These are phyloP conservation scores for Plebejus melissa DNA, from an alignment of 2,888 invertebrate species.

Conservation along the genomic window DNA sequence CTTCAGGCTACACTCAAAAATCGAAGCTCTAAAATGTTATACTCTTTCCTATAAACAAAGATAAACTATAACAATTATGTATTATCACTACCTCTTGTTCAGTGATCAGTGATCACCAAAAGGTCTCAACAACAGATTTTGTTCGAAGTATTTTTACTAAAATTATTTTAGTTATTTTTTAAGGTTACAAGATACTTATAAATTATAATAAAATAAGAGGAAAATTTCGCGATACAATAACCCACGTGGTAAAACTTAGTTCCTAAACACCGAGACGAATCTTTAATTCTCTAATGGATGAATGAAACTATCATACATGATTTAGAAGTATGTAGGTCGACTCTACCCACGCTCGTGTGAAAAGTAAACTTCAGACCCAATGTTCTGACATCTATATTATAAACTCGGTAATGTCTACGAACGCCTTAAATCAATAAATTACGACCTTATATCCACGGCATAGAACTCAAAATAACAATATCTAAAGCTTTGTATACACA, in stretches of 20 bases:
- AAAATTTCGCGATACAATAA: background rate
- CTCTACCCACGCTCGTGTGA: conserved; percentile 50
- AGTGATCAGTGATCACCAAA: no score
- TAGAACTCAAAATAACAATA: conserved; percentile 42
- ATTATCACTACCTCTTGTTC: no score
- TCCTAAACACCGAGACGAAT: conserved; percentile 18
- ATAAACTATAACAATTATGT: no score
- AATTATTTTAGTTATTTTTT: no score
- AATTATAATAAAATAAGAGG: background rate
- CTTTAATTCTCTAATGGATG: conserved; percentile 11
- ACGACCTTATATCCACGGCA: conserved; percentile 41
- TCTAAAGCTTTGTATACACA: conserved; percentile 38
- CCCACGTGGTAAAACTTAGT: conserved; percentile 6
- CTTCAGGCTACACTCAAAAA: no score
- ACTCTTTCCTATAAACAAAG: no score
- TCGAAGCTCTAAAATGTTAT: no score
- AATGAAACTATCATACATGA: conserved; percentile 24
- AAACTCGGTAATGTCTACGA: conserved; percentile 32
- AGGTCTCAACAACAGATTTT: no score
- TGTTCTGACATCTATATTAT: conserved; percentile 63
- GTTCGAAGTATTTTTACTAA: no score
- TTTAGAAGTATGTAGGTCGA: conserved; percentile 47
- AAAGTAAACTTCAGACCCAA: conserved; percentile 58
- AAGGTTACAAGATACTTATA: background rate
- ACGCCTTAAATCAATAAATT: conserved; percentile 39